Evolutionary conservation across 2,113 vertebrate genomes (phyloP).

Genomic region (Hydrochoerus hydrochaeris): DNA sequence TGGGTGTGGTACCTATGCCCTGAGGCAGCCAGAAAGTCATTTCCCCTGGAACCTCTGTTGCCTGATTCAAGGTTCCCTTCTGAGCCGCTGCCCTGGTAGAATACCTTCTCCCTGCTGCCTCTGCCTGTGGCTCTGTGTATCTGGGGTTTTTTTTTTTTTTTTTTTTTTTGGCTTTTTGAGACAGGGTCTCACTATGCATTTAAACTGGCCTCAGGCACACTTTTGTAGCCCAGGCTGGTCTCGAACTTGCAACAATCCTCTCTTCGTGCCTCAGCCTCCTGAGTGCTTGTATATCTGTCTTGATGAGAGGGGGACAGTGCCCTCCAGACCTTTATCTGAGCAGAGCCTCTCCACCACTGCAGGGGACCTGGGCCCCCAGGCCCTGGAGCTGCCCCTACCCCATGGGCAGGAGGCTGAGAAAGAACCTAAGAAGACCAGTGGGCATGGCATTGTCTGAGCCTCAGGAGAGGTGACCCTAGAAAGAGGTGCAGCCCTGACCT

Average conservation of each 20-base stretch:
- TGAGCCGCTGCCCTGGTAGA: not conserved
- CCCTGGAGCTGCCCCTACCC: not conserved
- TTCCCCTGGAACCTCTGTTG: not conserved
- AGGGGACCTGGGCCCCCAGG: not conserved
- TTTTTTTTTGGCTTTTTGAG: too few relatives aligned
- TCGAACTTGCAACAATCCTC: too few relatives aligned
- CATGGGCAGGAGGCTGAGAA: not conserved
- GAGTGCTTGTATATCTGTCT: not conserved
- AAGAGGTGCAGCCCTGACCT: not conserved
- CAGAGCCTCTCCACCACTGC: not conserved
- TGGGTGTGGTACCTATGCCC: conserved; percentile 68
- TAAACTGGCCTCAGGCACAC: too few relatives aligned
- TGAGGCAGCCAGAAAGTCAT: not conserved
- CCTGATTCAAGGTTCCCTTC: not conserved
- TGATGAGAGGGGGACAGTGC: not conserved
- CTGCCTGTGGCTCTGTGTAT: not conserved
- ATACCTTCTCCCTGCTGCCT: not conserved
- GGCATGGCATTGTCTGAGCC: not conserved
- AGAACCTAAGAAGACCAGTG: not conserved
- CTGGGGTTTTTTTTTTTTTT: too few relatives aligned
- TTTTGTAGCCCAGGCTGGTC: too few relatives aligned
- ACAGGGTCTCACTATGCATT: too few relatives aligned
- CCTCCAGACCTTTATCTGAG: not conserved
- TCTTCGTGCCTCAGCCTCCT: too few relatives aligned
- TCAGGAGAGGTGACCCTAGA: not conserved